Evolutionary conservation across 2,113 vertebrate species (phyloP).

Genomic region (Tyto alba): DNA sequence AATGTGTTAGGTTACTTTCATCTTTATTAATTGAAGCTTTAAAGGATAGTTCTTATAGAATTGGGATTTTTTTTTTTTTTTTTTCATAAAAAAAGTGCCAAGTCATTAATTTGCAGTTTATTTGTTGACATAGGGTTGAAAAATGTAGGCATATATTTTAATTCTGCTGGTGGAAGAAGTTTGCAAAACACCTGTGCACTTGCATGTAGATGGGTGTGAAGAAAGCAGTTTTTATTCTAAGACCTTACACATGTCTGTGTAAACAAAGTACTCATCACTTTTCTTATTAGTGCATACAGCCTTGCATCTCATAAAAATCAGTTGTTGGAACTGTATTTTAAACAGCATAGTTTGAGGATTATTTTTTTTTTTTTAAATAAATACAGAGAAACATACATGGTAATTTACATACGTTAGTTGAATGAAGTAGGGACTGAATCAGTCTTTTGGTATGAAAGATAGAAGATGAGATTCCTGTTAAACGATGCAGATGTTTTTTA

Average conservation of each 20-base stretch:
- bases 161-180: background rate
- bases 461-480: background rate
- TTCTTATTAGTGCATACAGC: background rate
- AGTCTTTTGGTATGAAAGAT: background rate
- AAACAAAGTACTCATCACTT: background rate
- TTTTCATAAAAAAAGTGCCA: background rate
- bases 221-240: background rate
- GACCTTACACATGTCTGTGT: background rate
- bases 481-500: background rate
- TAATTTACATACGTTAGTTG: background rate
- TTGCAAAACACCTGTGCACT: background rate
- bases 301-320: background rate
- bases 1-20: background rate
- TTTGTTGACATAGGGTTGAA: background rate
- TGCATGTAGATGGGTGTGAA: rapidly evolving
- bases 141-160: background rate
- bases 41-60: background rate
- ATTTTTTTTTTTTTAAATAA: background rate
- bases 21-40: background rate
- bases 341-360: background rate
- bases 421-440: background rate
- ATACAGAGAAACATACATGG: background rate
- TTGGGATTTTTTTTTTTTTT: background rate
- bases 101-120: background rate
- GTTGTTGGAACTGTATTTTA: background rate